Evolutionary conservation across 2,113 vertebrate species (phyloP).

Genomic region (Sceloporus undulatus): DNA sequence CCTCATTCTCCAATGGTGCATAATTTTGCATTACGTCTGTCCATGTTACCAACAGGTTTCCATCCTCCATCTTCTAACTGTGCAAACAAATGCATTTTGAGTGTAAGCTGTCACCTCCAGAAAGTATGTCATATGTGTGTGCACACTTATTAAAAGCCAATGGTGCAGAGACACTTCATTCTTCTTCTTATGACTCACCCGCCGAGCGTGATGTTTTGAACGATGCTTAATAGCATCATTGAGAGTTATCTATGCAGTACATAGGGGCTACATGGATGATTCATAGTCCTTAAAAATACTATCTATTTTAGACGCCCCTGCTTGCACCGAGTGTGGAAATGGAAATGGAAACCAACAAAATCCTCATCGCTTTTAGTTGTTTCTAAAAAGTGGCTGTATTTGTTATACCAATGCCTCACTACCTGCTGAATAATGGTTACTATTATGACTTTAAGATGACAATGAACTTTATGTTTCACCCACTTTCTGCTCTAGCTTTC

Average conservation of each 20-base stretch:
- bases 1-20: too few relatives aligned
- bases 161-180: not conserved
- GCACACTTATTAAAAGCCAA: not conserved
- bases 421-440: conserved; percentile 16
- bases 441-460: conserved; percentile 6
- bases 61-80: too few relatives aligned
- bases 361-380: conserved; percentile 13
- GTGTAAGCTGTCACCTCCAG: too few relatives aligned
- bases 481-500: conserved; percentile 25
- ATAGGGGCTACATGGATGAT: conserved; percentile 43
- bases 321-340: conserved; percentile 27
- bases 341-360: conserved; percentile 35
- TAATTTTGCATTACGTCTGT: too few relatives aligned
- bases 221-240: conserved; percentile 36
- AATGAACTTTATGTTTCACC: conserved; percentile 46
- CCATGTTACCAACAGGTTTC: too few relatives aligned
- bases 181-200: not conserved
- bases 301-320: conserved; percentile 30
- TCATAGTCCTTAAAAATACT: conserved; percentile 45
- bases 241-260: conserved; percentile 37
- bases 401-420: conserved; percentile 25
- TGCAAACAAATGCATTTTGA: not conserved
- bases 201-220: conserved; percentile 14
- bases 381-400: not conserved
- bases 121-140: not conserved